phyloP scores from a whole-genome alignment of 2,888 invertebrate genomes.

The Cantharis rufa region DNA sequence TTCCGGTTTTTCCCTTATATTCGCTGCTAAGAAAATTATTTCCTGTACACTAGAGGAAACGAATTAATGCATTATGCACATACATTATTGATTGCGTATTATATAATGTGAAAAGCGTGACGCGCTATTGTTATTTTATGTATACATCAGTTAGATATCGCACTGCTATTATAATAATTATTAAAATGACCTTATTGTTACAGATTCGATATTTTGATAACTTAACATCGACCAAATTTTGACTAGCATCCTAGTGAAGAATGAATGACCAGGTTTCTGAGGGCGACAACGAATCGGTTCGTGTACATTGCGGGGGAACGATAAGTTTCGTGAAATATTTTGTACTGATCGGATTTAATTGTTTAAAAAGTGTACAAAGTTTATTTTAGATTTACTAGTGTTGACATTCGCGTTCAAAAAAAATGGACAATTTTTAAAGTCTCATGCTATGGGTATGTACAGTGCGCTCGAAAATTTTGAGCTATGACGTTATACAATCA shows the following conservation, averaged over 20 bases:
- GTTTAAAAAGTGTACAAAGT: slow-evolving; percentile 34
- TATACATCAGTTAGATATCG: neutral
- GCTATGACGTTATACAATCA: slow-evolving; percentile 26
- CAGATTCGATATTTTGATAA: slow-evolving; percentile 1
- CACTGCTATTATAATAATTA: neutral
- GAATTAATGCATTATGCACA: slow-evolving; percentile 56
- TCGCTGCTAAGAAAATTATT: slow-evolving; percentile 52
- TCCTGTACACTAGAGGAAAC: slow-evolving; percentile 52
- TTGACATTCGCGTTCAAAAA: slow-evolving; percentile 21
- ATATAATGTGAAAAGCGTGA: slow-evolving; percentile 60
- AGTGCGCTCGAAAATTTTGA: slow-evolving; percentile 14
- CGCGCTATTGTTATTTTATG: slow-evolving; percentile 48
- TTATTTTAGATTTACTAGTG: slow-evolving; percentile 32
- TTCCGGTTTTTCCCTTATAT: slow-evolving; percentile 57
- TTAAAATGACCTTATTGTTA: neutral
- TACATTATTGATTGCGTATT: slow-evolving; percentile 52
- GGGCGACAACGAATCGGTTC: slow-evolving; percentile 41
- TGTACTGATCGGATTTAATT: slow-evolving; percentile 15
- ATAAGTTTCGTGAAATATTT: slow-evolving; percentile 26
- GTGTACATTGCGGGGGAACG: slow-evolving; percentile 14
- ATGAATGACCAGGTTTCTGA: slow-evolving; percentile 39
- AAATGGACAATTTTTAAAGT: slow-evolving; percentile 19
- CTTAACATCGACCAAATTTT: slow-evolving; percentile 13
- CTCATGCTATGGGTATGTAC: slow-evolving; percentile 20
- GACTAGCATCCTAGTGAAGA: slow-evolving; percentile 6